Evolutionary conservation across 2,797 vertebrate species (phyloP), one percentile per base, ranked within the genome.

Genomic region (Dallia pectoralis): DNA sequence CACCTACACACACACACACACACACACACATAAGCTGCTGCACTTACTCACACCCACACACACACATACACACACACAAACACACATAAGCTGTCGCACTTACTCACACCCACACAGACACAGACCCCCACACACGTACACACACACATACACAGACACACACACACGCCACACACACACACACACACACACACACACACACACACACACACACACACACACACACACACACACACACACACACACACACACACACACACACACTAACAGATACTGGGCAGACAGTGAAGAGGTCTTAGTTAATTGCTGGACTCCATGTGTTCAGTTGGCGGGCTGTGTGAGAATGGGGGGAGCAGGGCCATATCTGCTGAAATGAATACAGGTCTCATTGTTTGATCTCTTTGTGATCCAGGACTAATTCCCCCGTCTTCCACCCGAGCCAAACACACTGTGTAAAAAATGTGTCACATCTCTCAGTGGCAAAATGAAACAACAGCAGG

Each of bases 281-380:
- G 63, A 19, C 51, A 33, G 29, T 14, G 4, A 18, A 51, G 27
- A 71, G 83, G 79, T 82, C 74, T 71, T 49, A 61, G 75, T 80
- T 88, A 82, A 86, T 83, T 79, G 81, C 74, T 32, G 76, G 70
- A 76, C 71, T 83, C 77, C 67, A 77, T 82, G 81, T 80, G 75
- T 79, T 40, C 71, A 74, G 74, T 79, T 81, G 83, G 76, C 82
- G 84, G 79, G 29, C 19, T 48, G 12, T 67, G 1, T 51, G 15
- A 62, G 64, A 72, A 73, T 82, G 22, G 12, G 40, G 66, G 40
- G 44, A 7, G 0, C 22, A 12, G 40, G 44, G 48, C 66, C 53
- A 69, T 53, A 67, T 30, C n/a, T 48, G 12, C 8, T 47, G 65
- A 47, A 63, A 61, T 49, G 19, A n/a, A 53, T 70, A 59, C 56